These are phyloP conservation scores for Diglossa cyanea DNA, from an alignment of 2,797 vertebrate species.

Conservation along the genomic window DNA sequence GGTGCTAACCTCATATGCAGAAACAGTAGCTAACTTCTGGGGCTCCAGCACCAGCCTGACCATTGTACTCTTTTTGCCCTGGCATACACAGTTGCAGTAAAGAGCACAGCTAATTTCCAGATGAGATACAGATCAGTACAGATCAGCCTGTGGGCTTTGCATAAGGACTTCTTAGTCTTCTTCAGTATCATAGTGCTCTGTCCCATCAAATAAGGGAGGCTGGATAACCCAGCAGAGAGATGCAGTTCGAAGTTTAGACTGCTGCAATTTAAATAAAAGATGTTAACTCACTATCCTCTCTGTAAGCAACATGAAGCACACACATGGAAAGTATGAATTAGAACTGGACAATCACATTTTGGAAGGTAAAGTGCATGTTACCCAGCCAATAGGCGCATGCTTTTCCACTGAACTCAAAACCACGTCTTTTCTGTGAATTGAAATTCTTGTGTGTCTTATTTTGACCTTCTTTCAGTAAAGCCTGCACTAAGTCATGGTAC, in stretches of 20 bases:
- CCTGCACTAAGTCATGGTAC: not conserved
- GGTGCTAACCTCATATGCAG: not conserved
- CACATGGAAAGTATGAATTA: not conserved
- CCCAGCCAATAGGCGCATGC: not conserved
- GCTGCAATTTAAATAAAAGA: not conserved
- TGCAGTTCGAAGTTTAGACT: not conserved
- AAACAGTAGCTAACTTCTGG: not conserved
- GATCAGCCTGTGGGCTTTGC: not conserved
- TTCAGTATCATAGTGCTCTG: not conserved
- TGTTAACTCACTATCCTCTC: not conserved
- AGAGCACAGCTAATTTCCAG: not conserved
- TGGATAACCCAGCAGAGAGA: not conserved
- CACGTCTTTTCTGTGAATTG: not conserved
- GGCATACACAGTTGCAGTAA: fast-evolving
- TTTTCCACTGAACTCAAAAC: not conserved
- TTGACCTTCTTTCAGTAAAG: not conserved
- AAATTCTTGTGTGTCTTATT: not conserved
- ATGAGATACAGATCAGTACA: not conserved
- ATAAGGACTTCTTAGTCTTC: not conserved
- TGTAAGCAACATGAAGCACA: not conserved
- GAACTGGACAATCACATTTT: not conserved
- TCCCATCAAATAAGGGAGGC: not conserved
- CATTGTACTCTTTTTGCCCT: fast-evolving
- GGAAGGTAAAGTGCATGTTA: not conserved
- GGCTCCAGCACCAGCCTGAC: not conserved